Evolutionary conservation across 2,113 vertebrate species (phyloP).

Genomic region (Vanacampus margaritifer): DNA sequence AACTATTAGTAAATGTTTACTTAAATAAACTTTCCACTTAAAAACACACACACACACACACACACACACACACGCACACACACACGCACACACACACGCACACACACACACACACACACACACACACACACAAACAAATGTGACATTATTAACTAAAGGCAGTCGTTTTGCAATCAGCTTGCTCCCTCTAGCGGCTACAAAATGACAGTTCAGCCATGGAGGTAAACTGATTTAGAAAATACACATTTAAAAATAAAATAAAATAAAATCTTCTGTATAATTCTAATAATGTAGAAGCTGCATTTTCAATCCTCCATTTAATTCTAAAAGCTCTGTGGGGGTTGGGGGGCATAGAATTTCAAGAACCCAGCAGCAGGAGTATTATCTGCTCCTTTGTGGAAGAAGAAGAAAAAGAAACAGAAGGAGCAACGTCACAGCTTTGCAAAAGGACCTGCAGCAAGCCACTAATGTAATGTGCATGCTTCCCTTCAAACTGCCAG

Average conservation of each 20-base stretch:
- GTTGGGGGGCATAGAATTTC: not conserved
- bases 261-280: too few relatives aligned
- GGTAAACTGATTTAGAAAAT: not conserved
- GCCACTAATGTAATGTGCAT: not conserved
- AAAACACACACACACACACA: too few relatives aligned
- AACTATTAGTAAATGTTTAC: too few relatives aligned
- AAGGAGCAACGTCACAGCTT: not conserved
- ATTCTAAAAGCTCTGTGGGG: too few relatives aligned
- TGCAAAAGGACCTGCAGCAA: not conserved
- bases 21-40: too few relatives aligned
- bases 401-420: not conserved
- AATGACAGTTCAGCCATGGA: not conserved
- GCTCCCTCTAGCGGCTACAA: constrained; percentile 15
- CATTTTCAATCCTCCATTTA: too few relatives aligned
- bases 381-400: not conserved
- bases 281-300: too few relatives aligned
- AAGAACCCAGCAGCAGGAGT: not conserved
- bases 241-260: not conserved
- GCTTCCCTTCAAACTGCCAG: not conserved
- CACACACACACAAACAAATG: too few relatives aligned
- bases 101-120: too few relatives aligned
- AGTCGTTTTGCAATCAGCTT: not conserved
- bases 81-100: too few relatives aligned
- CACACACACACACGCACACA: too few relatives aligned
- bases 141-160: not conserved